Evolutionary conservation across 2,888 invertebrate genomes (phyloP).

Genomic region (Cremastinae sp.): DNA sequence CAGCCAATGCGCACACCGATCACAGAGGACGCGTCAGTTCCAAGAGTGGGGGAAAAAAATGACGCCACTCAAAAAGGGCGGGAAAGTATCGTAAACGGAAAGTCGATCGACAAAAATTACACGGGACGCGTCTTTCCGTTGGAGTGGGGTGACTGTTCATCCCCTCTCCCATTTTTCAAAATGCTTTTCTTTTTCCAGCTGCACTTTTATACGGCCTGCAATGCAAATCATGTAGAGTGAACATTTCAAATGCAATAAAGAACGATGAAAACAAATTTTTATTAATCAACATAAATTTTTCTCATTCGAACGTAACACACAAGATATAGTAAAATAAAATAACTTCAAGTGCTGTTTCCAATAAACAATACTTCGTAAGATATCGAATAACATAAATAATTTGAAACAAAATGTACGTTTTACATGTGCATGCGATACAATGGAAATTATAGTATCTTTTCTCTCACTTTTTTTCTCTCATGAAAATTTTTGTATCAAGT

Average conservation of each 20-base stretch:
- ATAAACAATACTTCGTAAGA: too few relatives aligned
- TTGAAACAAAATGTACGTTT: background rate
- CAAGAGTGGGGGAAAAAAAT: constrained; percentile 51
- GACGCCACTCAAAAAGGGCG: constrained; percentile 65
- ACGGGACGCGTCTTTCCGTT: too few relatives aligned
- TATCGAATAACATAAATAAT: too few relatives aligned
- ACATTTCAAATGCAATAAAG: background rate
- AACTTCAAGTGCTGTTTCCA: too few relatives aligned
- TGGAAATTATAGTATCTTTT: constrained; percentile 4
- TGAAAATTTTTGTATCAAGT: constrained; percentile 18
- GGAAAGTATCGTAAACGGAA: constrained; percentile 54
- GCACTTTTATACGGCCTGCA: too few relatives aligned
- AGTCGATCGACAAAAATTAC: too few relatives aligned
- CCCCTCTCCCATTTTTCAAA: background rate
- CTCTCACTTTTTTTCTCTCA: constrained; percentile 2
- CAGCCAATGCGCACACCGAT: constrained; percentile 29
- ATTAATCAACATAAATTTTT: too few relatives aligned
- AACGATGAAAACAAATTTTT: background rate
- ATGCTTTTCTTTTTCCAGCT: background rate
- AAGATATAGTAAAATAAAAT: background rate
- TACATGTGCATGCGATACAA: constrained; percentile 3
- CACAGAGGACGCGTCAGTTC: constrained; percentile 45
- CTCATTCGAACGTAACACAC: too few relatives aligned
- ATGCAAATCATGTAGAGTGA: too few relatives aligned
- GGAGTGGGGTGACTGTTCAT: background rate